Percentiles rank a stretch among this genome's conserved stretches.
phyloP scores from a whole-genome alignment of 2,113 vertebrate genomes.

The Oncorhynchus tshawytscha region DNA sequence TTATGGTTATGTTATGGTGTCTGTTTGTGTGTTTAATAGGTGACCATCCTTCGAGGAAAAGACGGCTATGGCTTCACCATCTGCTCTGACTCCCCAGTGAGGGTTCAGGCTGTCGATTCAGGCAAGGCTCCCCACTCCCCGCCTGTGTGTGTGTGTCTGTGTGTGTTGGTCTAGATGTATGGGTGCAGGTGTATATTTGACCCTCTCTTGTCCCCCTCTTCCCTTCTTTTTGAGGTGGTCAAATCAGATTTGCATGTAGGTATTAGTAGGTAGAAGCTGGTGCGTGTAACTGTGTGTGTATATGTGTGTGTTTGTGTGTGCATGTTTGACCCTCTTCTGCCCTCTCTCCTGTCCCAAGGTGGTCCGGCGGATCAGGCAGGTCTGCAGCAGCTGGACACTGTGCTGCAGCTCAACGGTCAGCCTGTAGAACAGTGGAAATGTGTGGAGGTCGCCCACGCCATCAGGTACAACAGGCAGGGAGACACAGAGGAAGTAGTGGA shows the following conservation, averaged over 20 bases:
- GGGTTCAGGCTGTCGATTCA: constrained; percentile 88
- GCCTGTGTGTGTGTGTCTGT: neutral
- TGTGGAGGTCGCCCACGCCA: constrained; percentile 88
- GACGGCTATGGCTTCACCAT: constrained; percentile 96
- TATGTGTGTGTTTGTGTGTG: neutral
- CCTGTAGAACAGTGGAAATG: constrained; percentile 94
- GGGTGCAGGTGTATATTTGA: too few relatives aligned
- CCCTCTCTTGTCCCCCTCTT: too few relatives aligned
- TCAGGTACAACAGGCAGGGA: constrained; percentile 72
- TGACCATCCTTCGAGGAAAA: constrained; percentile 82
- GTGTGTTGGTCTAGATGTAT: neutral
- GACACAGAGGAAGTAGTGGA: neutral
- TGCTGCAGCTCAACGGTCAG: constrained; percentile 88
- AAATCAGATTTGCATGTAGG: too few relatives aligned
- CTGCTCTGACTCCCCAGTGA: constrained; percentile 88
- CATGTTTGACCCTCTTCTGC: neutral
- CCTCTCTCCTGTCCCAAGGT: neutral
- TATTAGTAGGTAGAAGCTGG: too few relatives aligned
- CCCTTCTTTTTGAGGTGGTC: too few relatives aligned
- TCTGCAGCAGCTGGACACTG: constrained; percentile 84
- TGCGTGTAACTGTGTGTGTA: neutral
- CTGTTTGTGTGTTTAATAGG: constrained; percentile 71
- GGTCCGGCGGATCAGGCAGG: constrained; percentile 87
- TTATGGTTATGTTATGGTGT: too few relatives aligned
- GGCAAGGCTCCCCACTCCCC: constrained; percentile 83